Percentiles rank a stretch among this genome's conserved stretches.
phyloP scores from a whole-genome alignment of 23 tunicate species.

The Trididemnum nubilum region DNA sequence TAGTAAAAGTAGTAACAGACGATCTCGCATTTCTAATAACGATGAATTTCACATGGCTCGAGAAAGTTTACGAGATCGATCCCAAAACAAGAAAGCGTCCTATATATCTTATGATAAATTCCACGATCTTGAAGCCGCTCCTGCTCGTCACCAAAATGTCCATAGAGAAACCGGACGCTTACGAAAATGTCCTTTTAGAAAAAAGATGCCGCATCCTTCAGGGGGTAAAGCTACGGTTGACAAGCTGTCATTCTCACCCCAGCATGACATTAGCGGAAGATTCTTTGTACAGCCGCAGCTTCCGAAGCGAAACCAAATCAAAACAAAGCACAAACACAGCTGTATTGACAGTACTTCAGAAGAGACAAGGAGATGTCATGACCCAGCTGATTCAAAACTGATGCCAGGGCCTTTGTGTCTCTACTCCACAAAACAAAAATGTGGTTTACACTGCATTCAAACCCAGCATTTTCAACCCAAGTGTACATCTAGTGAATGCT shows the following conservation, averaged over 20 bases:
- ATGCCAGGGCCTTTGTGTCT: background rate
- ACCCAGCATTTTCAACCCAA: too few relatives aligned
- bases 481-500: too few relatives aligned
- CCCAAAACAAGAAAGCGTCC: too few relatives aligned
- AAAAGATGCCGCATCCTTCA: background rate
- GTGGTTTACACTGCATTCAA: constrained; percentile 29
- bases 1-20: too few relatives aligned
- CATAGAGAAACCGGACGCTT: background rate
- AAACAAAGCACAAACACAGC: too few relatives aligned
- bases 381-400: too few relatives aligned
- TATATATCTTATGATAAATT: background rate
- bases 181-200: background rate
- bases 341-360: too few relatives aligned
- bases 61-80: background rate
- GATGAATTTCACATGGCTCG: background rate
- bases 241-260: background rate
- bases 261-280: background rate
- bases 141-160: background rate
- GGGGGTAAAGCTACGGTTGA: background rate
- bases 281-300: background rate
- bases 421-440: background rate
- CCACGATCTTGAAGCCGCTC: background rate
- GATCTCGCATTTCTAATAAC: too few relatives aligned
- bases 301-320: too few relatives aligned
- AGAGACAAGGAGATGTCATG: too few relatives aligned